A percentile compares a stretch with the other conserved stretches of the same genome.
Conservation (phyloP, 2,113 vertebrate genomes). For the Ptilorrhoa leucosticta region DNA sequence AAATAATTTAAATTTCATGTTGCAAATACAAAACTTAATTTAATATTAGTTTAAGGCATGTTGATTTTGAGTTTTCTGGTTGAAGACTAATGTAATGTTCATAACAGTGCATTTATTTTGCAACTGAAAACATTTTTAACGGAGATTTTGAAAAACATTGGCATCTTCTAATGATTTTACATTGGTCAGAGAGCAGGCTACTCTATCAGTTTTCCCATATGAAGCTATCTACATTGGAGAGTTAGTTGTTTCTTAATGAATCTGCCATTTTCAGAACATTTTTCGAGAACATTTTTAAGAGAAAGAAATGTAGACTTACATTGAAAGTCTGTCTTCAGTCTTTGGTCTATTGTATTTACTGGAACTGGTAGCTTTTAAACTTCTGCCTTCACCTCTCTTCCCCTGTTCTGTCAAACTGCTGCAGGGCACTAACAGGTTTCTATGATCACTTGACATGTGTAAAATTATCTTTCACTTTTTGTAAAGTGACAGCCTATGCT, state of each 20-base stretch:
- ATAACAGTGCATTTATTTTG: neutral
- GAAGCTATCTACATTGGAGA: neutral
- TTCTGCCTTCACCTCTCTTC: neutral
- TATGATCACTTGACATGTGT: neutral
- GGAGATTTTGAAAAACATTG: neutral
- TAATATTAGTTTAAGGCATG: neutral
- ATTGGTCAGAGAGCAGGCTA: neutral
- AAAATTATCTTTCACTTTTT: neutral
- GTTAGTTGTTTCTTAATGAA: neutral
- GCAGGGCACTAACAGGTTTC: neutral
- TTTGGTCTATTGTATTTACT: neutral
- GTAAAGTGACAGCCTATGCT: neutral
- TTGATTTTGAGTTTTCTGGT: neutral
- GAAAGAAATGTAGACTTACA: neutral
- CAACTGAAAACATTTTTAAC: neutral
- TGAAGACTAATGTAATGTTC: neutral
- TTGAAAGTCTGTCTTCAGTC: neutral
- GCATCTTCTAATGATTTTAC: neutral
- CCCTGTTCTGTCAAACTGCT: neutral
- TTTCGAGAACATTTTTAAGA: neutral
- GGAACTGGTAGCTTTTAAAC: neutral
- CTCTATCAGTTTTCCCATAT: neutral
- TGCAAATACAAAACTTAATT: neutral
- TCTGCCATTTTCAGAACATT: neutral
- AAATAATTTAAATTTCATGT: neutral